Evolutionary conservation across 2,797 vertebrate genomes (phyloP).

Genomic region (Ctenosaura bakeri): DNA sequence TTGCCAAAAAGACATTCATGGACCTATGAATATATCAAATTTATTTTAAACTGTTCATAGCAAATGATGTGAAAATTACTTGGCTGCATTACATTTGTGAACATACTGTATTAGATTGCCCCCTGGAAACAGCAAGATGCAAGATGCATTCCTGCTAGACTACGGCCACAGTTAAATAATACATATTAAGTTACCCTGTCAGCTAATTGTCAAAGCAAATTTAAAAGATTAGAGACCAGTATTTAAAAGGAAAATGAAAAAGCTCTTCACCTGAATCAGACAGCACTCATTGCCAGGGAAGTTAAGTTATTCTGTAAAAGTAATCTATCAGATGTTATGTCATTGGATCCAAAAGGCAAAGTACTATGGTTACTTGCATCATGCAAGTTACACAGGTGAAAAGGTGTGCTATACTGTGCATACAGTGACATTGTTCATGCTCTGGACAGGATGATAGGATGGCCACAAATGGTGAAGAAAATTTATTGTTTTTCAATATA

Average conservation of each 20-base stretch:
- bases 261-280: conserved; percentile 42
- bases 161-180: background rate
- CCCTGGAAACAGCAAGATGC: background rate
- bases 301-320: conserved; percentile 29
- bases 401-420: conserved; percentile 51
- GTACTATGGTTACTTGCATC: conserved; percentile 35
- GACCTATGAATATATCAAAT: background rate
- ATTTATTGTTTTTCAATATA: background rate
- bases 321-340: conserved; percentile 34
- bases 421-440: conserved; percentile 36
- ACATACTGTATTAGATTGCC: background rate
- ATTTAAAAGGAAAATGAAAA: conserved; percentile 25
- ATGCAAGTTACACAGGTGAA: conserved; percentile 26
- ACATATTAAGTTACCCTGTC: background rate
- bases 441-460: conserved; percentile 28
- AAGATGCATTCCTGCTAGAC: background rate
- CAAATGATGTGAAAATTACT: conserved; percentile 1
- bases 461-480: conserved; percentile 46
- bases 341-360: conserved; percentile 33
- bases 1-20: conserved; percentile 15
- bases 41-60: background rate
- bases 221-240: conserved; percentile 17
- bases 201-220: background rate
- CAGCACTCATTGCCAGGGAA: conserved; percentile 6
- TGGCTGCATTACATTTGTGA: background rate